These are phyloP conservation scores for Meteorus cinctellus DNA, from an alignment of 2,888 invertebrate genomes.

Conservation along the genomic window DNA sequence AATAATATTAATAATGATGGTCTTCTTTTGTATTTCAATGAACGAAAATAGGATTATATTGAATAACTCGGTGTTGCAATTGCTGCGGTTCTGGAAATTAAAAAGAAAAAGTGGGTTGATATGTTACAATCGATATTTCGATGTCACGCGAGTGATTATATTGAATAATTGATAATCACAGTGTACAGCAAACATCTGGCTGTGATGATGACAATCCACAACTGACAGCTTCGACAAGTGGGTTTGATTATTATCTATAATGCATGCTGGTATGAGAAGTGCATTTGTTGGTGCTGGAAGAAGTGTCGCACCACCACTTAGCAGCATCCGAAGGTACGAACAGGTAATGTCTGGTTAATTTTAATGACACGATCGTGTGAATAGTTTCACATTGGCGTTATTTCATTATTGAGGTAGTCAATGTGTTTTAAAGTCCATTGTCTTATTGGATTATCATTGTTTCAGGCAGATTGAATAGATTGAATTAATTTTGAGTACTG, in stretches of 20 bases:
- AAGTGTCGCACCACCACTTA: constrained; percentile 50
- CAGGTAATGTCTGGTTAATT: constrained; percentile 43
- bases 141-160: constrained; percentile 28
- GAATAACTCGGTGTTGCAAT: constrained; percentile 14
- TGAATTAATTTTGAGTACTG: too few relatives aligned
- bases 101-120: constrained; percentile 13
- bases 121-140: constrained; percentile 12
- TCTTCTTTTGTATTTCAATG: not conserved
- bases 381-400: not conserved
- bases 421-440: not conserved
- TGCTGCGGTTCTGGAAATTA: constrained; percentile 17
- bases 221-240: constrained; percentile 22
- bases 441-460: too few relatives aligned
- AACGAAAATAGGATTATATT: not conserved
- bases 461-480: too few relatives aligned
- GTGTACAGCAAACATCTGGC: not conserved
- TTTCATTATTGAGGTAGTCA: not conserved
- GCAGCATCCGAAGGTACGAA: constrained; percentile 57
- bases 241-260: constrained; percentile 48
- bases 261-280: constrained; percentile 69
- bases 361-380: not conserved
- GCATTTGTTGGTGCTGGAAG: constrained; percentile 60
- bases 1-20: not conserved
- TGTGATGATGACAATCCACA: constrained; percentile 21
- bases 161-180: constrained; percentile 36